Base-by-base conservation (phyloP, 2,113 vertebrate genomes). In the Paedocypris sp. region DNA sequence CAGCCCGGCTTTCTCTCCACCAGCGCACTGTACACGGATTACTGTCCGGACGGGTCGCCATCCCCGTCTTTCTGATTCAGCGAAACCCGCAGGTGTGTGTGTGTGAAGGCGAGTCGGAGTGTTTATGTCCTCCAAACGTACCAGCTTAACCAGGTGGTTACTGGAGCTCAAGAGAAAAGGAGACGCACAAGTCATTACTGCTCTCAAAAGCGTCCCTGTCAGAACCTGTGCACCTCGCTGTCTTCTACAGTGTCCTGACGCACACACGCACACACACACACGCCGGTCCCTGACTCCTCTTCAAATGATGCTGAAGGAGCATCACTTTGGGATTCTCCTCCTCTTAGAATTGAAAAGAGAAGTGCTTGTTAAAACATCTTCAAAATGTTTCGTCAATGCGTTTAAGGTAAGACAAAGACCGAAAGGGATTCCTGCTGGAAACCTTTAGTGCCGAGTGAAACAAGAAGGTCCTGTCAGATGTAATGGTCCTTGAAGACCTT, bases 201-300 rank as follows among this genome's bases (percentile, higher is more conserved):
- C 39, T 31, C 71, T 78, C 76, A 78, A 79, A 71, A 72, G 66
- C 70, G 62, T 62, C 68, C 71, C 76, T 82, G 82, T 85, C 83
- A 80, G 77, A 78, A 81, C 73, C 71, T 66, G 75, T 81, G 70
- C 74, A 79, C 68, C 72, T 81, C 70, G 60, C 74, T 79, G 79
- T 83, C 79, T 75, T 73, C 74, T 75, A 70, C 20, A 64, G 66
- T 61, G 38, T 64, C 61, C 57, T 32, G 77, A 63, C 64, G 58
- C 63, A 71, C 75, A 67, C 67, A 35, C 66, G 75, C 25, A 45
- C 23, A 46, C 71, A 59, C 62, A 53, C 42, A 66, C 62, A 63
- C 46, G 28, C 42, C 22, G 50, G 26, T 33, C 22, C 31, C 11
- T 22, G 23, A 52, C 48, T 49, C 60, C 18, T 32, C 12, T 43